Evolutionary conservation across 2,888 invertebrate species (phyloP), one percentile per base, ranked within the genome.

Genomic region (Listrodromus nycthemerus): DNA sequence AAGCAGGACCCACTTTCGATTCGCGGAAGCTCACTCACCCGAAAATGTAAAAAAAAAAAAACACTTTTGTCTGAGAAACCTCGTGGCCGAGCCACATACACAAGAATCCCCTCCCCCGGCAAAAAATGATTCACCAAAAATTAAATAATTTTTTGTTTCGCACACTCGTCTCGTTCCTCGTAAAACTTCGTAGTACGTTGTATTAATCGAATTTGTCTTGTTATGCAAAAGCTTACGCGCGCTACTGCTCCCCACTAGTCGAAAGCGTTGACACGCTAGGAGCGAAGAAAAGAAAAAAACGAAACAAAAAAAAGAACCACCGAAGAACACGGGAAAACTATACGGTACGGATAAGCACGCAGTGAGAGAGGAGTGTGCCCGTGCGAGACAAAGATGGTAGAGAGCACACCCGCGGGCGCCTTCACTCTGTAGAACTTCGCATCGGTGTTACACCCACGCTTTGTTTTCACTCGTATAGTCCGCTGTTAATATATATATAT

Each of bases 1-100:
- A 89, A 87, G 89, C 88, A 89, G 91, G 90, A 89, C 89, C 89
- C 90, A 91, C 88, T 90, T 89, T 85, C 82, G 86, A 87, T 86
- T 87, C 83, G 80, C 83, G 66, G 33, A 73, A 66, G 69, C 63
- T 75, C 80, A 76, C 73, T 55, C 55, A 55, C 55, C n/a, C 24
- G 7, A 48, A 63, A 66, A 66, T 16, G 41, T 45, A 4, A 16
- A 45, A 45, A 19, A 21, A 55, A 24, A 13, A 24, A 24, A 55
- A 61, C 61, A 16, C 61, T 27, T 61, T 61, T 30, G 30, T 61
- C 61, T 24, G 16, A n/a, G 13, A 6, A 61, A 61, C 24, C 55
- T 55, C 33, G 69, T 30, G 19, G 30, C 27, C 33, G n/a, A 41
- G 30, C 61, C 19, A 30, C 27, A 48, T 61, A 61, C 73, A 61